Conservation (phyloP, 64 coral and sea anemone species). For the Porites lutea region DNA sequence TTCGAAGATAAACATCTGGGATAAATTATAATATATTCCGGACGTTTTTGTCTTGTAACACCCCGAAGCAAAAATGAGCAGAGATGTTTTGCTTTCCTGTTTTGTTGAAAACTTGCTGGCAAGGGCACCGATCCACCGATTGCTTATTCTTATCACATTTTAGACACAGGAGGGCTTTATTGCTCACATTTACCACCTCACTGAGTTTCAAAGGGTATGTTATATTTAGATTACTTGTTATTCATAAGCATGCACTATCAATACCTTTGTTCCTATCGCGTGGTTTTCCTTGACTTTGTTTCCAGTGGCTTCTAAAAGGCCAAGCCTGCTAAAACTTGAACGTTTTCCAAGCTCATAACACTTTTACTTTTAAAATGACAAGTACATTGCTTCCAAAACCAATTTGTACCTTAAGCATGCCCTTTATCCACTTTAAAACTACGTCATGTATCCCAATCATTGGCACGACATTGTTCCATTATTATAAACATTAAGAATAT, state of each 20-base stretch:
- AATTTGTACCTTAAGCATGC: neutral
- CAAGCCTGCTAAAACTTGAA: neutral
- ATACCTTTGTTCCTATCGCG: neutral
- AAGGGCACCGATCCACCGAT: neutral
- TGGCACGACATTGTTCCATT: neutral
- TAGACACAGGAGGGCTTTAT: slow-evolving; percentile 31
- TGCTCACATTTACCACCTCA: slow-evolving; percentile 2
- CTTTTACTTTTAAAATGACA: neutral
- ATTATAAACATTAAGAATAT: neutral
- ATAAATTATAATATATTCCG: no score
- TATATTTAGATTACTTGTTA: slow-evolving; percentile 32
- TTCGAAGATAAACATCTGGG: no score
- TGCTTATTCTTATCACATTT: neutral
- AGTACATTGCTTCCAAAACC: neutral
- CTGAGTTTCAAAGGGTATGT: neutral
- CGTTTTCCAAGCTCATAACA: neutral
- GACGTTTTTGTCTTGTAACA: no score
- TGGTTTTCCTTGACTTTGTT: neutral
- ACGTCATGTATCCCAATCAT: no score
- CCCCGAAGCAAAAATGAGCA: neutral
- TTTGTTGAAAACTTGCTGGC: slow-evolving; percentile 2
- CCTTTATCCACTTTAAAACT: neutral
- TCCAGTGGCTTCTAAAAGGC: neutral
- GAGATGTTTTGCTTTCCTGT: neutral
- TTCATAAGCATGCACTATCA: neutral